These are phyloP conservation scores for Peribatodes rhomboidaria DNA, from an alignment of 2,888 invertebrate species.

Conservation along the genomic window DNA sequence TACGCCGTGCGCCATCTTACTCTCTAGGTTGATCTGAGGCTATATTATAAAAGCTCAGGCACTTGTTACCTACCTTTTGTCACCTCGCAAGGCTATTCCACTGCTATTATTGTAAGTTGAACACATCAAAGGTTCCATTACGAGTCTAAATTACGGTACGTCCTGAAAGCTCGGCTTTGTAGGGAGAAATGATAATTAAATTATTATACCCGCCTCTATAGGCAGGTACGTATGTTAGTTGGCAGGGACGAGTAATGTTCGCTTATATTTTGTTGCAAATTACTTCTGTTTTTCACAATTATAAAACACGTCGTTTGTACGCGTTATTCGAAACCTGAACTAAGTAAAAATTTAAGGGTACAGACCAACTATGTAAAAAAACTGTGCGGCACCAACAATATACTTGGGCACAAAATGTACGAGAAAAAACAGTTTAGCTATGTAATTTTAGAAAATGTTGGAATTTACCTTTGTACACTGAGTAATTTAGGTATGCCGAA, in stretches of 20 bases:
- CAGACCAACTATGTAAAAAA: too few relatives aligned
- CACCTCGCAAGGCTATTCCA: conserved; percentile 34
- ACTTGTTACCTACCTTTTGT: conserved; percentile 32
- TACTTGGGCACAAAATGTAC: too few relatives aligned
- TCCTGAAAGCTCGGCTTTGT: conserved; percentile 21
- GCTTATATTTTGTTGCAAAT: conserved; percentile 1
- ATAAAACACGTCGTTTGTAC: too few relatives aligned
- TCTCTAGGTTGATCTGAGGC: too few relatives aligned
- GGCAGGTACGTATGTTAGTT: conserved; percentile 7
- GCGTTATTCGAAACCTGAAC: too few relatives aligned
- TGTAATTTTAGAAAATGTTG: too few relatives aligned
- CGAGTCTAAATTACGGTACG: conserved; percentile 34
- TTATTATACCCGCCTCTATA: conserved; percentile 22
- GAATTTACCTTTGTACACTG: too few relatives aligned
- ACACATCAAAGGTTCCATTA: conserved; percentile 44
- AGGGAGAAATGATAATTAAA: conserved; percentile 32
- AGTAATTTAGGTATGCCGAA: too few relatives aligned
- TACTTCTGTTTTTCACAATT: background rate
- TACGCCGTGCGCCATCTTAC: too few relatives aligned
- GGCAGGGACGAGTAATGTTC: conserved; percentile 9
- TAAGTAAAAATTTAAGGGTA: too few relatives aligned
- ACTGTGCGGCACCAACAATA: too few relatives aligned
- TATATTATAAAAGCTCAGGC: background rate
- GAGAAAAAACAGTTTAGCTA: too few relatives aligned
- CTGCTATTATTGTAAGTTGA: conserved; percentile 36